Conservation (phyloP, 2,113 vertebrate genomes). For the Carassius gibelio region DNA sequence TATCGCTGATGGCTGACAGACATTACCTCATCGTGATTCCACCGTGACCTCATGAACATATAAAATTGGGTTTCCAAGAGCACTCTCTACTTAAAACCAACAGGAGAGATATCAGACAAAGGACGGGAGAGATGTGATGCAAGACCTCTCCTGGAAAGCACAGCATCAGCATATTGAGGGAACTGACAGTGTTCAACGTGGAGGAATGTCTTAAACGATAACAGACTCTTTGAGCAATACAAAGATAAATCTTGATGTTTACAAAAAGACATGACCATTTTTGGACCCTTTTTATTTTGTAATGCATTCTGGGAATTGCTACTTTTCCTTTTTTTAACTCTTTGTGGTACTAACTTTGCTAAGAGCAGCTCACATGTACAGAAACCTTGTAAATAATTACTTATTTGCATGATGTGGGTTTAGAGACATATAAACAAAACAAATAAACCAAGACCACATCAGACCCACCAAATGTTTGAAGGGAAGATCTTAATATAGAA, state of each 20-base stretch:
- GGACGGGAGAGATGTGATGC: conserved; percentile 47
- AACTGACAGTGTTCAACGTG: conserved; percentile 30
- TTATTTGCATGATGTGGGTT: conserved; percentile 17
- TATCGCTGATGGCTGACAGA: no score
- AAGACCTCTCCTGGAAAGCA: conserved; percentile 35
- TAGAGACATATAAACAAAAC: neutral
- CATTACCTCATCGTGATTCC: no score
- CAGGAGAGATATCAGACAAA: conserved; percentile 33
- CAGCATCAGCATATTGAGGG: conserved; percentile 25
- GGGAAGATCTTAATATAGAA: neutral
- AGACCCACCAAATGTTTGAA: conserved; percentile 9
- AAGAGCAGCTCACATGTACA: neutral
- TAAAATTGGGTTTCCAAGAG: conserved; percentile 32
- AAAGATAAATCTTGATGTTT: conserved; percentile 21
- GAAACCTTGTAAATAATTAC: conserved; percentile 2
- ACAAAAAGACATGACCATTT: conserved; percentile 5
- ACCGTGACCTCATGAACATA: neutral
- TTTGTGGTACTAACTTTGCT: neutral
- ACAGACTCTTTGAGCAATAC: conserved; percentile 7
- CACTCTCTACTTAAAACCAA: neutral
- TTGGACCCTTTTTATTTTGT: neutral
- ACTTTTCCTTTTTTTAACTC: neutral
- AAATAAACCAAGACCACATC: conserved; percentile 18
- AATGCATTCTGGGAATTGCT: neutral
- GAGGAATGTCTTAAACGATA: conserved; percentile 25